Conservation (phyloP, 2,888 invertebrate genomes). For the Phasia obesa region DNA sequence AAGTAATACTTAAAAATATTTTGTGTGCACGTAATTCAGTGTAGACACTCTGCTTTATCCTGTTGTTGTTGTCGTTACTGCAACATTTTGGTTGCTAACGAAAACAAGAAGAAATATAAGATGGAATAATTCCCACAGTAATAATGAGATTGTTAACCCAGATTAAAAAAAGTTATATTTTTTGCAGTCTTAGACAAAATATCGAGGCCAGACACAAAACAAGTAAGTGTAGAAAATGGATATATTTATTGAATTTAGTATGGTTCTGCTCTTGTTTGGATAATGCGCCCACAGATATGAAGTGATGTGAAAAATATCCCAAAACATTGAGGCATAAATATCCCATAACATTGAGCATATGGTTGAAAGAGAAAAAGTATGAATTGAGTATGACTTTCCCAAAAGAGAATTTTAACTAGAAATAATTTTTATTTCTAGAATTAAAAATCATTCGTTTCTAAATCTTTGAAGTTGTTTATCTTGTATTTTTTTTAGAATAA, state of each 20-base stretch:
- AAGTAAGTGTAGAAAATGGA: constrained; percentile 45
- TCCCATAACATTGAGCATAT: no score
- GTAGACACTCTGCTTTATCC: constrained; percentile 3
- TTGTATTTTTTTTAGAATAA: no score
- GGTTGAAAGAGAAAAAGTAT: no score
- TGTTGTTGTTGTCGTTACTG: constrained; percentile 3
- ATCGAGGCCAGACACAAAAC: constrained; percentile 13
- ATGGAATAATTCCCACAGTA: constrained; percentile 61
- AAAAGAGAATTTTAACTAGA: no score
- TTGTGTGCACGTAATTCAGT: constrained; percentile 1
- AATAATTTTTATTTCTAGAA: no score
- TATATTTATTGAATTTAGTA: constrained; percentile 33
- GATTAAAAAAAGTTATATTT: neutral
- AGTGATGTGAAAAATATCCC: constrained; percentile 67
- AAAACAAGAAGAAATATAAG: no score
- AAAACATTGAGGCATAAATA: constrained; percentile 56
- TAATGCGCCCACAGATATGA: constrained; percentile 61
- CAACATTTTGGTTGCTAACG: no score
- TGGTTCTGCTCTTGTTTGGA: constrained; percentile 61
- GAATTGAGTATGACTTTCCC: no score
- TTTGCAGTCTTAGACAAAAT: neutral
- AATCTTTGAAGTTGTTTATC: no score
- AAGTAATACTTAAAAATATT: constrained; percentile 41
- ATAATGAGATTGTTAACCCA: constrained; percentile 48
- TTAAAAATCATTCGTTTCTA: no score